Evolutionary conservation across 2,888 invertebrate genomes (phyloP), one percentile per base, ranked within the genome.

Genomic region (Agonopterix alstromeriana): DNA sequence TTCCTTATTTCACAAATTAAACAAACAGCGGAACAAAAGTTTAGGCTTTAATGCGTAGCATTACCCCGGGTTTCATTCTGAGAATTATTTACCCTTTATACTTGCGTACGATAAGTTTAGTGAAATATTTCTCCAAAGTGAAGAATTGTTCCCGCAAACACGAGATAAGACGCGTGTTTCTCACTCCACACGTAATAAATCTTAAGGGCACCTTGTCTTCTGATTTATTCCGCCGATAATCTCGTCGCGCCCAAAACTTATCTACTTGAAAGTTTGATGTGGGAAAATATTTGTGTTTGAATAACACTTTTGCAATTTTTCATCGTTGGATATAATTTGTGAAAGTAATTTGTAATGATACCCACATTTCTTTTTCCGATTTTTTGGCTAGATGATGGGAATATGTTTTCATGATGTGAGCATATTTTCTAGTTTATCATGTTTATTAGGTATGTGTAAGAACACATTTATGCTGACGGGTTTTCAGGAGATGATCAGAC

Each of bases 141-240:
- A 54, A 47, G 57, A 59, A 65, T 63, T 67, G 65, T 67, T 69
- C 67, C 53, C 57, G 58, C 56, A 61, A 65, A 70, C 57, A 61
- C 49, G 55, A 65, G 65, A 62, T 64, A 67, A 61, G 67, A 61
- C 58, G 55, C 52, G 61, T 64, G 63, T 62, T 63, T 50, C 51
- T 61, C 64, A 65, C 60, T 65, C 57, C 61, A 56, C 58, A 58
- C 51, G 63, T 55, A 63, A 76, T 78, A 77, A 77, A 79, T 78
- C 73, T 68, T 61, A 51, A 52, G 56, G 63, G 64, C 65, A 73
- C 68, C 72, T 71, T 65, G 55, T 55, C 58, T 58, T 65, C 63
- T 76, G 78, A 79, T 77, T 77, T 77, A 78, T 78, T 70, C 66
- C 65, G 57, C 63, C 71, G 72, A 79, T 77, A 76, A 78, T 75